phyloP scores from a whole-genome alignment of 2,888 invertebrate species.

The Archaeoteleia sp. region DNA sequence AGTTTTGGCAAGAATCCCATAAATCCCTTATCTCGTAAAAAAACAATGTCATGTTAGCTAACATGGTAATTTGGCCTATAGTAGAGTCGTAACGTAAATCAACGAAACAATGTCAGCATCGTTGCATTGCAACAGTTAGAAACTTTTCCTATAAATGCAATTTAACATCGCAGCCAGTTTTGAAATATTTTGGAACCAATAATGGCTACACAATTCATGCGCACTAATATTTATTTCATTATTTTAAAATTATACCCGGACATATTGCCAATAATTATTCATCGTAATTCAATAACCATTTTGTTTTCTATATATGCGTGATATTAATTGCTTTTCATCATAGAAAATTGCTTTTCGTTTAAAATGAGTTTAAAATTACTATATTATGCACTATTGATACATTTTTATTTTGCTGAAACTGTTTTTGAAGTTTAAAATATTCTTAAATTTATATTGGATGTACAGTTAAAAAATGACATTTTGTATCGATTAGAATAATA shows the following conservation, averaged over 20 bases:
- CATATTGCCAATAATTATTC: neutral
- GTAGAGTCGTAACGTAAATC: constrained; percentile 3
- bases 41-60: constrained; percentile 1
- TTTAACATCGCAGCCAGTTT: neutral
- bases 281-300: neutral
- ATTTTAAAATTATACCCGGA: neutral
- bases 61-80: constrained; percentile 3
- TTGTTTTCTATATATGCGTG: too few species aligned
- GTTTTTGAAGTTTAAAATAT: too few species aligned
- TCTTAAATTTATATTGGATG: too few species aligned
- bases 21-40: constrained; percentile 2
- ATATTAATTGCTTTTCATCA: too few species aligned
- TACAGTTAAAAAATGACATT: too few species aligned
- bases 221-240: neutral
- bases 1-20: neutral
- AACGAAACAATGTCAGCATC: constrained; percentile 2
- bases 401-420: too few species aligned
- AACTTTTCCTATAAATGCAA: neutral
- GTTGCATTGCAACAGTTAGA: neutral
- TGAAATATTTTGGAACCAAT: neutral
- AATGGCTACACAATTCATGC: neutral
- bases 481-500: too few species aligned
- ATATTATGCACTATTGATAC: too few species aligned
- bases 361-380: too few species aligned
- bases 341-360: too few species aligned